A percentile compares a stretch with the other conserved stretches of the same genome.
Evolutionary conservation across 1,140 invertebrate species (phyloP).

Genomic region (Watersipora subatra): DNA sequence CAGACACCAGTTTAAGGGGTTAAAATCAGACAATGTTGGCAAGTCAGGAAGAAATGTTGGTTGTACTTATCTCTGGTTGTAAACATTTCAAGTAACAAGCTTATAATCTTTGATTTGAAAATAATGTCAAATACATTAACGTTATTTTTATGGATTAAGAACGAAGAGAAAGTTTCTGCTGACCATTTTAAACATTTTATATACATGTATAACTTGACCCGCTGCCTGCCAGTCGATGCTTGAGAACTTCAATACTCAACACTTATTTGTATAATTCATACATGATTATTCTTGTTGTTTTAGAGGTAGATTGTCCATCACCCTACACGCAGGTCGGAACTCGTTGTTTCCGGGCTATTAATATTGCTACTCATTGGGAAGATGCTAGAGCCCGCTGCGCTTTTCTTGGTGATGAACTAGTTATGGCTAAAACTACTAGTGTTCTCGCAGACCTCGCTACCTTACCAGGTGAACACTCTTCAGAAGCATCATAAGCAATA

Average conservation of each 20-base stretch:
- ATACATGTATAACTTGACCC: too few species aligned
- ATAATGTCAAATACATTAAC: too few species aligned
- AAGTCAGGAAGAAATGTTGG: too few species aligned
- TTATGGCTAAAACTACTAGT: not conserved
- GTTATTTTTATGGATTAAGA: too few species aligned
- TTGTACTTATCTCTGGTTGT: too few species aligned
- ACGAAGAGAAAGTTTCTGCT: too few species aligned
- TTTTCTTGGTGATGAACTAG: not conserved
- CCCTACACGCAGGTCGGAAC: conserved; percentile 9
- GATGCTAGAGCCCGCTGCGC: not conserved
- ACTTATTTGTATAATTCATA: conserved; percentile 16
- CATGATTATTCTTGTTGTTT: conserved; percentile 15
- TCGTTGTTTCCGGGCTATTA: not conserved
- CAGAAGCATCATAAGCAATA: not conserved
- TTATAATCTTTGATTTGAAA: too few species aligned
- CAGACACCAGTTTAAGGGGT: too few species aligned
- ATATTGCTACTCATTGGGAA: not conserved
- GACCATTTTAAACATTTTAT: too few species aligned
- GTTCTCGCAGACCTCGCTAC: not conserved
- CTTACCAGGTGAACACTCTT: not conserved
- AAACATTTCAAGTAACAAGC: too few species aligned
- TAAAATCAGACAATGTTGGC: too few species aligned
- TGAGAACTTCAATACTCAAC: conserved; percentile 12
- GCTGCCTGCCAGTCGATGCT: conserved; percentile 15
- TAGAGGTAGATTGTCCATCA: too few species aligned